Percentiles rank a stretch among this genome's conserved stretches.
phyloP scores from a whole-genome alignment of 2,888 invertebrate species.

The Hanleya hanleyi region DNA sequence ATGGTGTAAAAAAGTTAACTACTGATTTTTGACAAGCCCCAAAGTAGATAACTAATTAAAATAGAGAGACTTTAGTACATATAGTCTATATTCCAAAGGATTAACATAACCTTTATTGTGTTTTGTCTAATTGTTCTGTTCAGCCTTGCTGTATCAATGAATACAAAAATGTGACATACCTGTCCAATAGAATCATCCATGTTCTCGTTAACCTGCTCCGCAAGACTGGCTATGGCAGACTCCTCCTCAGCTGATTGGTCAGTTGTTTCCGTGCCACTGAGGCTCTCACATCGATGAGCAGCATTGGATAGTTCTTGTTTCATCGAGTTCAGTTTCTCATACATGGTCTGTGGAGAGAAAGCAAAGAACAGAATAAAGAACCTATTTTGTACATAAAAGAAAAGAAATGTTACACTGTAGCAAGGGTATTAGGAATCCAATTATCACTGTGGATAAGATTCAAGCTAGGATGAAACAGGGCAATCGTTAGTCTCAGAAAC shows the following conservation, averaged over 20 bases:
- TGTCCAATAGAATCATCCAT: conserved; percentile 50
- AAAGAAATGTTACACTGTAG: too few relatives aligned
- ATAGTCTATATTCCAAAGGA: neutral
- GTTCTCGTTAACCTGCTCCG: conserved; percentile 49
- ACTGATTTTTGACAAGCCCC: too few relatives aligned
- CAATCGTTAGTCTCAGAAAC: too few relatives aligned
- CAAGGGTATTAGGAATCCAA: too few relatives aligned
- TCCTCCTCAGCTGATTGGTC: conserved; percentile 82
- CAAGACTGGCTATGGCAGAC: conserved; percentile 49
- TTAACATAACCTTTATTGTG: too few relatives aligned
- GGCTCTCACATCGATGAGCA: conserved; percentile 93
- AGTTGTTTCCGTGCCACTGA: conserved; percentile 87
- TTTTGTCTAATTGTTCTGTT: too few relatives aligned
- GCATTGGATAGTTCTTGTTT: conserved; percentile 89
- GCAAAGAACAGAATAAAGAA: neutral
- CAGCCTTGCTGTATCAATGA: too few relatives aligned
- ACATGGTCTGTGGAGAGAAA: conserved; percentile 77
- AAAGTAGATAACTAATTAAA: too few relatives aligned
- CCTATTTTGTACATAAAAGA: neutral
- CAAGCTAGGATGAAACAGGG: too few relatives aligned
- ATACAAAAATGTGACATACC: conserved; percentile 37
- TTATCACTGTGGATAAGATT: too few relatives aligned
- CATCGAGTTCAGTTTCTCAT: conserved; percentile 91
- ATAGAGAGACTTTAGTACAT: too few relatives aligned
- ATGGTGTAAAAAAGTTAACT: too few relatives aligned